A percentile compares a stretch with the other conserved stretches of the same genome.
These are phyloP conservation scores for Ephialtes manifestator DNA, from an alignment of 2,888 invertebrate species.

Conservation along the genomic window DNA sequence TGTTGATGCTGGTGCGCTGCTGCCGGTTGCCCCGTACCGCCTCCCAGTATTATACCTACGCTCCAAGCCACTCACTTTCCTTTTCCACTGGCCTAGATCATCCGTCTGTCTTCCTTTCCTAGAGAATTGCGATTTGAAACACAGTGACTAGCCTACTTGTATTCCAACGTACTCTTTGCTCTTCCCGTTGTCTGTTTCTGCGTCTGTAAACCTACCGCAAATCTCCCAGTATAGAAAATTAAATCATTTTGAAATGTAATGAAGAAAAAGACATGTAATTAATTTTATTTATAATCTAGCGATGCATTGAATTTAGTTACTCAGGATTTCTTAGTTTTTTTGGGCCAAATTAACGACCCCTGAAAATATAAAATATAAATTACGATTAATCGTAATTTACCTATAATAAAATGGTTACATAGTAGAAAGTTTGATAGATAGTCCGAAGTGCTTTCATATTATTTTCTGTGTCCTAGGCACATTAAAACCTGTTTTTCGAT, in stretches of 20 bases:
- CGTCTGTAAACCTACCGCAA: not conserved
- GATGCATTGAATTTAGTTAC: too few relatives aligned
- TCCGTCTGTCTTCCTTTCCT: conserved; percentile 80
- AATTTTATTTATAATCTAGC: too few relatives aligned
- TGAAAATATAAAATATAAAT: too few relatives aligned
- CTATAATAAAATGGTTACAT: too few relatives aligned
- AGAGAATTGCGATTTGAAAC: conserved; percentile 71
- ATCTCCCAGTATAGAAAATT: not conserved
- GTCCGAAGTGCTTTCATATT: too few relatives aligned
- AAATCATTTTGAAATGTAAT: not conserved
- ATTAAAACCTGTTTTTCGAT: too few relatives aligned
- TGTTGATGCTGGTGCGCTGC: not conserved
- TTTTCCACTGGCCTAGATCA: conserved; percentile 84
- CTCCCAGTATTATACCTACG: conserved; percentile 49
- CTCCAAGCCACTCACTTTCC: conserved; percentile 80
- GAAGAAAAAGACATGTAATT: not conserved
- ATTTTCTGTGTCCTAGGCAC: too few relatives aligned
- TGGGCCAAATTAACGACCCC: too few relatives aligned
- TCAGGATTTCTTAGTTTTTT: too few relatives aligned
- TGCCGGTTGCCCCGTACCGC: conserved; percentile 34
- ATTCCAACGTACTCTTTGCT: not conserved
- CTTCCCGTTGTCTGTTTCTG: not conserved
- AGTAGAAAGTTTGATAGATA: too few relatives aligned
- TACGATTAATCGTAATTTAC: too few relatives aligned
- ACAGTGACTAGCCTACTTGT: conserved; percentile 30